Conservation (phyloP, 2,113 vertebrate genomes). For the Aldabrachelys gigantea region DNA sequence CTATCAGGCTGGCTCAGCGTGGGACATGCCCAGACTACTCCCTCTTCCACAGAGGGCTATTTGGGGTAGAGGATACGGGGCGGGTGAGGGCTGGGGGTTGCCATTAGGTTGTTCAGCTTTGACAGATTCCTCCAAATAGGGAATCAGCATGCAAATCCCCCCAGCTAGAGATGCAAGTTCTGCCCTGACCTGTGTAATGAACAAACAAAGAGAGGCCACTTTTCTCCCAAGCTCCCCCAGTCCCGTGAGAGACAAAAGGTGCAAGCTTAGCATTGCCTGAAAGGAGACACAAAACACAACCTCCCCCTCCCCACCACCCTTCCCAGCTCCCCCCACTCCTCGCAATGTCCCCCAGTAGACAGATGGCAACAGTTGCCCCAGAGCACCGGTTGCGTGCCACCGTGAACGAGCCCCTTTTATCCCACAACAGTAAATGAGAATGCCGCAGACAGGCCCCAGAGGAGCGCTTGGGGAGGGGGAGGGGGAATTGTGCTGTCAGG, state of each 20-base stretch:
- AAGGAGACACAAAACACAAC: slow-evolving; percentile 52
- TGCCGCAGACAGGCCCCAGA: background rate
- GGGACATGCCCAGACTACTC: background rate
- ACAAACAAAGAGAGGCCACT: slow-evolving; percentile 61
- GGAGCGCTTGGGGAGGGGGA: background rate
- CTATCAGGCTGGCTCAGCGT: background rate
- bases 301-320: background rate
- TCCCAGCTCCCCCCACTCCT: background rate
- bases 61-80: background rate
- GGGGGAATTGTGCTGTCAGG: background rate
- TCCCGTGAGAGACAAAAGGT: slow-evolving; percentile 75
- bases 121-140: slow-evolving; percentile 12
- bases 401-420: slow-evolving; percentile 61
- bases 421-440: slow-evolving; percentile 52
- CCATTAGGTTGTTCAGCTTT: background rate
- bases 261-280: slow-evolving; percentile 68
- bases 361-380: slow-evolving; percentile 79
- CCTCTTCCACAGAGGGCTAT: background rate
- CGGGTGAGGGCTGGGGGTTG: background rate
- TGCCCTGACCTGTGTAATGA: slow-evolving; percentile 30
- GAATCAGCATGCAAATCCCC: slow-evolving; percentile 27
- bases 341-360: slow-evolving; percentile 50
- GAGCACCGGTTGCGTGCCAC: slow-evolving; percentile 50
- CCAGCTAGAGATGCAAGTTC: slow-evolving; percentile 24
- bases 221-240: background rate